A percentile compares a stretch with the other conserved stretches of the same genome.
Evolutionary conservation across 2,113 vertebrate species (phyloP).

Genomic region (Agapornis roseicollis): DNA sequence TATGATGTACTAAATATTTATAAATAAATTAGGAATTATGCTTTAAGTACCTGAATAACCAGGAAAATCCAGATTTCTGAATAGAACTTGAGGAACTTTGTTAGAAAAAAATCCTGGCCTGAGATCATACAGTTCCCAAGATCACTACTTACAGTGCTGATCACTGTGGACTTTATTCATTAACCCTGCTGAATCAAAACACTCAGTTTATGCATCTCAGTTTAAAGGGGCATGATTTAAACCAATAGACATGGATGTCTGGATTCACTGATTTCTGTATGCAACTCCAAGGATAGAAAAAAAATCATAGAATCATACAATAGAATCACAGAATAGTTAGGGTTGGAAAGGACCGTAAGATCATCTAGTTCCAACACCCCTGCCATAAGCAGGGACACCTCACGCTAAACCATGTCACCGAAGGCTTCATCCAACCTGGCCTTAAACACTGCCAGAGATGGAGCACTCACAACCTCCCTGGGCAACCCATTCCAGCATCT

Average conservation of each 20-base stretch:
- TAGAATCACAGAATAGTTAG: no score
- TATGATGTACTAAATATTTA: background rate
- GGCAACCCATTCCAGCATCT: no score
- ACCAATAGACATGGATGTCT: background rate
- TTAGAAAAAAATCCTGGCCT: background rate
- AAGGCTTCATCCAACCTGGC: no score
- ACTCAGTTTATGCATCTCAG: background rate
- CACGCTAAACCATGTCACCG: no score
- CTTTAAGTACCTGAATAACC: background rate
- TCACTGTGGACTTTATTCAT: background rate
- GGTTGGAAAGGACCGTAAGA: no score
- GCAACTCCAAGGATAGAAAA: background rate
- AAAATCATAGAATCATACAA: no score
- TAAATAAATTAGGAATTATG: background rate
- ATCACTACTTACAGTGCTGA: background rate
- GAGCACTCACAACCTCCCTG: no score
- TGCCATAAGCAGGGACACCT: no score
- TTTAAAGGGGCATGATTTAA: background rate
- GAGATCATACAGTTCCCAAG: background rate
- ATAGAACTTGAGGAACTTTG: background rate
- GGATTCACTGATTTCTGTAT: background rate
- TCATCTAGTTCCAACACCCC: no score
- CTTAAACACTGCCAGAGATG: no score
- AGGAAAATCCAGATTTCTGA: background rate
- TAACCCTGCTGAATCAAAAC: background rate